These are phyloP conservation scores for Drosophila anceps DNA, from an alignment of 2,888 invertebrate genomes.

Conservation along the genomic window DNA sequence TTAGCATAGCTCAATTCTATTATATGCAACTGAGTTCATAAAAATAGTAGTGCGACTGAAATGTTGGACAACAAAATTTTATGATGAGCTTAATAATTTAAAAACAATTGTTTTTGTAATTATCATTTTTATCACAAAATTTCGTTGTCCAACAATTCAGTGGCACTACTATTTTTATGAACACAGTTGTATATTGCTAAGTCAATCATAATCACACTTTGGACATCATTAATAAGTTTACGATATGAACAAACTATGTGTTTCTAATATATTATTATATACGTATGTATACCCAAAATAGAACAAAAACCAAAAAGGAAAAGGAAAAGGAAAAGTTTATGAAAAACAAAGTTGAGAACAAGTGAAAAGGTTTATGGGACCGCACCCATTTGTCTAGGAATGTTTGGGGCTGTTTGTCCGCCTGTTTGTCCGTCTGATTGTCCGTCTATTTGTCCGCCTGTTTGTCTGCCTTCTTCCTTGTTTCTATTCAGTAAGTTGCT, in stretches of 20 bases:
- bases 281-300: background rate
- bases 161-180: too few relatives aligned
- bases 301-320: background rate
- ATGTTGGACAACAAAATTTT: too few relatives aligned
- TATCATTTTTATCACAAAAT: too few relatives aligned
- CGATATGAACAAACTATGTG: background rate
- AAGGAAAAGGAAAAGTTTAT: background rate
- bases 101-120: too few relatives aligned
- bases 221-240: background rate
- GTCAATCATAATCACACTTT: background rate
- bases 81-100: too few relatives aligned
- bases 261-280: background rate
- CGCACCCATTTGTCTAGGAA: constrained; percentile 30
- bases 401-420: constrained; percentile 3
- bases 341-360: background rate
- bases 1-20: too few relatives aligned
- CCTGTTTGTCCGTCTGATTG: background rate
- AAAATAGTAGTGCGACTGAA: too few relatives aligned
- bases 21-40: too few relatives aligned
- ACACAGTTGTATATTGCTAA: too few relatives aligned
- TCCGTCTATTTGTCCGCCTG: background rate
- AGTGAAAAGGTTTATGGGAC: constrained; percentile 19
- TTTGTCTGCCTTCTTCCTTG: constrained; percentile 11
- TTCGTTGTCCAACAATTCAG: too few relatives aligned
- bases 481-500: constrained; percentile 23